Evolutionary conservation across 2,888 invertebrate genomes (phyloP), one percentile per base, ranked within the genome.

Genomic region (Leptopterna dolabrata): DNA sequence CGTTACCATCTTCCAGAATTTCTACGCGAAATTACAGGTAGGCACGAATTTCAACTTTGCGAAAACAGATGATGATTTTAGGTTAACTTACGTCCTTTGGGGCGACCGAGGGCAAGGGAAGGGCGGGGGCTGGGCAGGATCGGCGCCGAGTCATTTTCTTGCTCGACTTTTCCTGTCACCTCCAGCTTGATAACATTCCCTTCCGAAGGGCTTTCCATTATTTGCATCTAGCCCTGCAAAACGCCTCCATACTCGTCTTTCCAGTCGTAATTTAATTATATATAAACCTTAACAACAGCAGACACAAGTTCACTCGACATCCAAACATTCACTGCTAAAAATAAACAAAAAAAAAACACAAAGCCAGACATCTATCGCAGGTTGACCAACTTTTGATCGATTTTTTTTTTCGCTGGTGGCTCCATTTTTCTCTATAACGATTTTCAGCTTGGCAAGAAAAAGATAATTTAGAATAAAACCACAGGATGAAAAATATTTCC

Each of bases 51-150:
- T 36, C 36, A 36, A 36, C 36, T 36, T 36, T 7, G 36, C 36
- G 36, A 36, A 36, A 36, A 36, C 2, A 36, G 7, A 36, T 4
- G 36, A 7, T 2, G 7, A 4, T 9, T 30, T 29, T 51, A 81
- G 51, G 55, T 85, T 73, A 71, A 70, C 83, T 83, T 70, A 83
- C 83, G 81, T 81, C 43, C 83, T 85, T 55, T 85, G 76, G 85
- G 85, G 43, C 71, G 85, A 24, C 85, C 85, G 71, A 85, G 85
- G 27, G 27, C 73, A 16, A 85, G 73, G 45, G 73, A 19, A 45
- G 85, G 85, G 29, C 85, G 85, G 85, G 85, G 85, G 24, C 36
- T n/a, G 24, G 83, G 41, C 45, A 85, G 29, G 47, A 27, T 29
- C 30, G 81, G 81, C 51, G 55, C 81, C 51, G 81, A 55, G 51